These are phyloP conservation scores for Mugil cephalus DNA, from an alignment of 2,113 vertebrate species.

Conservation along the genomic window DNA sequence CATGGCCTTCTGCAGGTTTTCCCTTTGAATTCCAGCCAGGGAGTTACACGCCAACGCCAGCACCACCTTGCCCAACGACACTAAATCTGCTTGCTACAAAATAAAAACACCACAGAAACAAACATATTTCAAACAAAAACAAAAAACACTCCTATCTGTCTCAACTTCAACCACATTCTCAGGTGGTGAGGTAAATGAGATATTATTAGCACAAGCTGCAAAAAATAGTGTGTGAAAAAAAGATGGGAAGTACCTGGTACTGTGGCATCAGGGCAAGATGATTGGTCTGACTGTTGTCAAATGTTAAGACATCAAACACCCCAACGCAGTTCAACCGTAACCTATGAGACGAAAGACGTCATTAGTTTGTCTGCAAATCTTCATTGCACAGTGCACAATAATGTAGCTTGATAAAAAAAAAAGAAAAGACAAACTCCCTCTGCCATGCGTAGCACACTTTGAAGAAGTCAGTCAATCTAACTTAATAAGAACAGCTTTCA, in stretches of 20 bases:
- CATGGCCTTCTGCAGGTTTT: slow-evolving; percentile 99
- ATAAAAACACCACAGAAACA: slow-evolving; percentile 12
- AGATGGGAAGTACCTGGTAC: slow-evolving; percentile 90
- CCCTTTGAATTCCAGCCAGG: slow-evolving; percentile 98
- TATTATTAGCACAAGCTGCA: neutral
- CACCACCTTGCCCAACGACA: slow-evolving; percentile 98
- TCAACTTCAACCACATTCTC: neutral
- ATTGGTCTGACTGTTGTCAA: slow-evolving; percentile 99
- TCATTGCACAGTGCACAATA: neutral
- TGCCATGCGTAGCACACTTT: too few relatives aligned
- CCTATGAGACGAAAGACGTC: slow-evolving; percentile 76
- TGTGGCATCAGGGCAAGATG: slow-evolving; percentile 98
- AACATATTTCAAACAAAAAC: neutral
- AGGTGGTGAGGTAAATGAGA: neutral
- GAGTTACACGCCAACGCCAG: slow-evolving; percentile 98
- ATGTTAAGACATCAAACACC: slow-evolving; percentile 98
- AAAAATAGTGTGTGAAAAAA: neutral
- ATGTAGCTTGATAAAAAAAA: slow-evolving; percentile 23
- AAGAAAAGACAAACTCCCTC: slow-evolving; percentile 37
- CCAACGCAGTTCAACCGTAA: slow-evolving; percentile 98
- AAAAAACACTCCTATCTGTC: too few relatives aligned
- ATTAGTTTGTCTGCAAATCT: neutral
- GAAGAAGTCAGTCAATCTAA: too few relatives aligned
- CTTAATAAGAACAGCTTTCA: too few relatives aligned
- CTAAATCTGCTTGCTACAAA: slow-evolving; percentile 97